Evolutionary conservation across 2,888 invertebrate genomes (phyloP).

Genomic region (Calephelis perditalis): DNA sequence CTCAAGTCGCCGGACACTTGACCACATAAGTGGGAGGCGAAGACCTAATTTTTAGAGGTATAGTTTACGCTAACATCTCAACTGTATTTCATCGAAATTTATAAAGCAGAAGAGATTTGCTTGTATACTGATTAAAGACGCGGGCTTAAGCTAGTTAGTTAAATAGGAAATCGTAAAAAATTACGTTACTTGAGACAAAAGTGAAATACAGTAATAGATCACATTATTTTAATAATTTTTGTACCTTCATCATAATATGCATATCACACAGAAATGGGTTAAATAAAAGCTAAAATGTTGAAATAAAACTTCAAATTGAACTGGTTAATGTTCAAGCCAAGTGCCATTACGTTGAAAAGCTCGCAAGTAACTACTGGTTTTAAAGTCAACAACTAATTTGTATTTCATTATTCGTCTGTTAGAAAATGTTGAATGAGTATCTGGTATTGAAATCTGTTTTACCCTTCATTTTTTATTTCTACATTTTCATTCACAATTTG

Average conservation of each 20-base stretch:
- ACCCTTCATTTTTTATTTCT: not conserved
- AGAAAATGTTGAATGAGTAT: not conserved
- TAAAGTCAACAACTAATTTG: not conserved
- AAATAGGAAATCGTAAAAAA: too few relatives aligned
- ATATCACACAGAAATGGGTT: not conserved
- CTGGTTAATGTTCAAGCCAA: not conserved
- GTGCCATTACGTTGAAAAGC: constrained; percentile 1
- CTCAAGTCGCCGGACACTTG: too few relatives aligned
- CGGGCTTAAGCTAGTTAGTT: too few relatives aligned
- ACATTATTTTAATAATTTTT: not conserved
- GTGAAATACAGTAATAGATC: not conserved
- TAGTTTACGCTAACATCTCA: too few relatives aligned
- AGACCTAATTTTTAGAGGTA: too few relatives aligned
- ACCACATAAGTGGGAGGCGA: too few relatives aligned
- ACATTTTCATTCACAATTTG: too few relatives aligned
- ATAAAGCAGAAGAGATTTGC: too few relatives aligned
- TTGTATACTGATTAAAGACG: too few relatives aligned
- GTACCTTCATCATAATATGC: not conserved
- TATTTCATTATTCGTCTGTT: not conserved
- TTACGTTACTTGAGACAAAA: too few relatives aligned
- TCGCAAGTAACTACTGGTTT: not conserved
- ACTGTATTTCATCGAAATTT: too few relatives aligned
- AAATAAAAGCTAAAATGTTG: not conserved
- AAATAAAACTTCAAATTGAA: constrained; percentile 1
- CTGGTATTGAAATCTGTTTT: not conserved